Evolutionary conservation across 1,140 invertebrate species (phyloP), one percentile per base, ranked within the genome.

Genomic region (Drosophila elegans): DNA sequence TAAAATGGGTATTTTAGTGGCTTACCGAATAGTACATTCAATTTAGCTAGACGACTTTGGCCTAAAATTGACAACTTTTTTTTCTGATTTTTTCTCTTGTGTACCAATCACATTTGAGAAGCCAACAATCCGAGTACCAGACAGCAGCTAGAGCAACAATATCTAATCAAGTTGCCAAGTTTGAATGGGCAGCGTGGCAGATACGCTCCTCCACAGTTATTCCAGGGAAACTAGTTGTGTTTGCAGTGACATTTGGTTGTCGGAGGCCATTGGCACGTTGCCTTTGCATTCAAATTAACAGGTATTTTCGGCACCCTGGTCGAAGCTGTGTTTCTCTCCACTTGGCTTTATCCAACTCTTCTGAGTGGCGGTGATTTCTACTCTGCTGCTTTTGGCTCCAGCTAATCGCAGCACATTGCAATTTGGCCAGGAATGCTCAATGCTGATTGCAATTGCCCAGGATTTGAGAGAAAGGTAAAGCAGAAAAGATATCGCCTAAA

Each of bases 281-380:
- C 74, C 68, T 89, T 80, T 78, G 84, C 84, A 84, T 89, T 80
- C 79, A 76, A 84, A 88, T 88, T 88, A 88, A 84, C 83, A 88
- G 84, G 83, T 88, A 78, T 88, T 88, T 88, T 77, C 89, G 83
- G 84, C 83, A 79, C 74, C 75, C 61, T 60, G 49, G n/a, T 69
- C 42, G 36, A 21, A 27, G 25, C 13, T 25, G 13, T 16, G 9
- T 56, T 16, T 13, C 46, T 11, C 10, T 42, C 21, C 34, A 53
- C 34, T 34, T 25, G 25, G 3, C 16, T 3, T n/a, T 41, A 32
- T 25, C 13, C 13, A n/a, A 4, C 10, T 46, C 10, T 29, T 13
- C 46, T 42, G 52, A 54, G 16, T 41, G 29, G 55, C 51, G 63
- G 44, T 44, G 39, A 56, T 32, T 42, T 42, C 39, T 12, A 38